Evolutionary conservation across 2,797 vertebrate genomes (phyloP).

Genomic region (Varecia variegata): DNA sequence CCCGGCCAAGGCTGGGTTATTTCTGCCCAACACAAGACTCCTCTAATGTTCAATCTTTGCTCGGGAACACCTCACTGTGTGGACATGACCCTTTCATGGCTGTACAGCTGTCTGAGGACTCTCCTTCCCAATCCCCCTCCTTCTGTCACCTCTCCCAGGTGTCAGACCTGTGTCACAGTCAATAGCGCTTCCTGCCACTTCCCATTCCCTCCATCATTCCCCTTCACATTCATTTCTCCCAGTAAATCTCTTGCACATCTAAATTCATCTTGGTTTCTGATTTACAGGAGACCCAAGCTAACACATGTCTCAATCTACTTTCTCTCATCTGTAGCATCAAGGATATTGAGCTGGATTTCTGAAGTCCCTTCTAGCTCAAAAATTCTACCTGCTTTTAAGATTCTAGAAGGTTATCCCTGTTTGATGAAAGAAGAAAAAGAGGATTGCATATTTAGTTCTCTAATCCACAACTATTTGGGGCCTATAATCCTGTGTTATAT

Average conservation of each 20-base stretch:
- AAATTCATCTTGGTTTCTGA: background rate
- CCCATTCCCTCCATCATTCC: background rate
- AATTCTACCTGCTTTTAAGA: background rate
- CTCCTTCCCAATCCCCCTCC: background rate
- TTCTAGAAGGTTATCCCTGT: background rate
- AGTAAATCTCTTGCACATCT: background rate
- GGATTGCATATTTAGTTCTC: background rate
- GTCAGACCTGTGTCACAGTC: background rate
- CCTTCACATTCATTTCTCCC: background rate
- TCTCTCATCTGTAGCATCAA: background rate
- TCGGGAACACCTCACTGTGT: background rate
- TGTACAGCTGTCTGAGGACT: background rate
- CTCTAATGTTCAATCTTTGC: background rate
- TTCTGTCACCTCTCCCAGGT: background rate
- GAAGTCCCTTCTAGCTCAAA: background rate
- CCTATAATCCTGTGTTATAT: background rate
- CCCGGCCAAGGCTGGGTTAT: background rate
- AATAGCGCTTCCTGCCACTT: background rate
- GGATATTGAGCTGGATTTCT: background rate
- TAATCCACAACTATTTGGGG: background rate
- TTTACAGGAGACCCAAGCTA: background rate
- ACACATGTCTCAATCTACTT: background rate
- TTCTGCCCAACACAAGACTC: background rate
- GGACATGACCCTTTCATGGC: background rate
- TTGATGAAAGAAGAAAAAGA: background rate